Evolutionary conservation across 1,140 invertebrate species (phyloP), one percentile per base, ranked within the genome.

Genomic region (Saccostrea cuccullata): DNA sequence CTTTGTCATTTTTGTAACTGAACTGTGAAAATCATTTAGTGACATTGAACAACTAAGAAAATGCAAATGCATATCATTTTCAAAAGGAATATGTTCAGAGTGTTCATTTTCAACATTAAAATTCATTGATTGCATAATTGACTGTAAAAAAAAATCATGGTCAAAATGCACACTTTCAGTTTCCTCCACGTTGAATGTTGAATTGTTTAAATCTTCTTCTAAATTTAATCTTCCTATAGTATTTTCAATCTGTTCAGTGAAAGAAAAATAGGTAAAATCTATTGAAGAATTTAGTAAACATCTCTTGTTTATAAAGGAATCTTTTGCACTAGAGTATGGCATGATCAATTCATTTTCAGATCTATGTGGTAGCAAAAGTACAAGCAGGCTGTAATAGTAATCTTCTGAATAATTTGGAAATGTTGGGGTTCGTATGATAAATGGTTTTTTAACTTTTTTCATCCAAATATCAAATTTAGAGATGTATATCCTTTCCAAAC

Each of bases 371-470:
- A 82, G 87, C 17, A 90, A 77, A 0, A 90, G 55, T 13, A 91
- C 12, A 5, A 91, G 30, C 23, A 91, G 77, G 30, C 82, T 83
- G 85, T 90, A 91, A 88, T 73, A 91, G 77, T 90, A 89, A 82
- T 91, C 90, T 9, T 91, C 89, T n/a, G 82, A 82, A 58, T 47
- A 77, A 55, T 85, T n/a, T 15, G 90, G 58, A 85, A 89, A 88
- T n/a, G 83, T 88, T 15, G 90, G 86, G 55, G 73, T 86, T 58
- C 87, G 85, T 1, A 91, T 60, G 23, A 90, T 82, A 67, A 9
- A 26, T 83, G 70, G 58, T 36, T 36, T 85, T 82, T 30, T 86
- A 0, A n/a, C 36, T 89, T 84, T 90, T 83, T 55, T 84, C 82
- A 90, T 88, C n/a, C 1, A 55, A 23, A 84, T 13, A 84, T 86